Evolutionary conservation across 2,113 vertebrate species (phyloP).

Genomic region (Probosciger aterrimus): DNA sequence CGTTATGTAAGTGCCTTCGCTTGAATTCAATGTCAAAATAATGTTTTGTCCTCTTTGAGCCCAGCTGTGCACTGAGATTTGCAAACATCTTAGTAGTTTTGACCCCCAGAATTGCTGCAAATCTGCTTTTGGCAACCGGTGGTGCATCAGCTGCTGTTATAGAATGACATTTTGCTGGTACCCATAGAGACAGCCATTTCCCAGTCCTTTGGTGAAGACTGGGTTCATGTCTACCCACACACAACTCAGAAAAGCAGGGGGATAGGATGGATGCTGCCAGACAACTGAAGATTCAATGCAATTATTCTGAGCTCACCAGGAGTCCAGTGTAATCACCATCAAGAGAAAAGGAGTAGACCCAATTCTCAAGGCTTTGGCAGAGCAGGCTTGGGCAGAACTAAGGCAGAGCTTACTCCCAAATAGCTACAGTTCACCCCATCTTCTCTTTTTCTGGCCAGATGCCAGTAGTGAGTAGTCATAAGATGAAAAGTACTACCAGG

Average conservation of each 20-base stretch:
- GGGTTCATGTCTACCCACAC: neutral
- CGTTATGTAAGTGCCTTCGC: neutral
- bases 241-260: neutral
- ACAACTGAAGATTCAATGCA: neutral
- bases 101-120: neutral
- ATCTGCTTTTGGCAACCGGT: neutral
- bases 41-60: neutral
- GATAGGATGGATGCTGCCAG: neutral
- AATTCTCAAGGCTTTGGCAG: neutral
- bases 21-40: neutral
- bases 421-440: neutral
- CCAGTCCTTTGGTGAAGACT: neutral
- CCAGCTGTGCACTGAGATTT: neutral
- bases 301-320: neutral
- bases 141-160: neutral
- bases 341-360: neutral
- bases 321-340: neutral
- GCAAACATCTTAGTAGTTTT: neutral
- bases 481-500: neutral
- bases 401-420: neutral
- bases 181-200: accelerated
- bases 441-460: neutral
- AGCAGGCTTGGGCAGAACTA: neutral
- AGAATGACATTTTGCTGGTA: neutral
- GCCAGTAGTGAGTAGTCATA: neutral